Conservation (phyloP, 2,113 vertebrate species). For the Microcebus ravelobensis region DNA sequence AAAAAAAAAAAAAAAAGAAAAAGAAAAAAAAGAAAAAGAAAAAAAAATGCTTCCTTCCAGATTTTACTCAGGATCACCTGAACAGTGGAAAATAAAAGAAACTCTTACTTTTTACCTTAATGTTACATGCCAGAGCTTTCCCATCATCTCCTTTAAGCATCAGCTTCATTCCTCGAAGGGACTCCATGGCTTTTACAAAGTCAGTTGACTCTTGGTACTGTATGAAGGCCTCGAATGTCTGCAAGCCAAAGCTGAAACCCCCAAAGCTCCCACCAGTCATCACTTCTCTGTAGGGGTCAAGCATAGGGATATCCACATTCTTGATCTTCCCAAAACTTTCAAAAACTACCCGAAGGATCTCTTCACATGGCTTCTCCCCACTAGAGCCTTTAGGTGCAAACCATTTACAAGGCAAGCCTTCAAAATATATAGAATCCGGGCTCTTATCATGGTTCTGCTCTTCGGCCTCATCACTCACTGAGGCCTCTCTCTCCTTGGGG, state of each 20-base stretch:
- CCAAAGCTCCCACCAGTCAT: conserved; percentile 73
- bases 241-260: conserved; percentile 76
- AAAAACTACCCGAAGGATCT: conserved; percentile 82
- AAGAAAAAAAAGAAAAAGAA: no score
- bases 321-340: conserved; percentile 84
- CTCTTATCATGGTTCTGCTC: conserved; percentile 57
- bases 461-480: neutral
- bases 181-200: conserved; percentile 81
- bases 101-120: conserved; percentile 82
- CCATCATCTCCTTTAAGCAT: conserved; percentile 85
- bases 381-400: conserved; percentile 80
- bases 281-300: conserved; percentile 85
- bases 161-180: conserved; percentile 84
- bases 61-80: neutral
- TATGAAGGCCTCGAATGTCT: conserved; percentile 85
- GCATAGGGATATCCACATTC: conserved; percentile 85
- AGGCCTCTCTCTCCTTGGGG: conserved; percentile 48
- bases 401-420: conserved; percentile 86
- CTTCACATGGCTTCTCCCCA: conserved; percentile 82
- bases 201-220: conserved; percentile 83
- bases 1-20: no score
- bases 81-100: conserved; percentile 29
- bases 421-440: conserved; percentile 79
- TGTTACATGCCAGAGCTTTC: conserved; percentile 85
- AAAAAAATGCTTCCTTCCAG: conserved; percentile 25